Conservation (phyloP, 2,797 vertebrate genomes). For the Antennarius maculatus region DNA sequence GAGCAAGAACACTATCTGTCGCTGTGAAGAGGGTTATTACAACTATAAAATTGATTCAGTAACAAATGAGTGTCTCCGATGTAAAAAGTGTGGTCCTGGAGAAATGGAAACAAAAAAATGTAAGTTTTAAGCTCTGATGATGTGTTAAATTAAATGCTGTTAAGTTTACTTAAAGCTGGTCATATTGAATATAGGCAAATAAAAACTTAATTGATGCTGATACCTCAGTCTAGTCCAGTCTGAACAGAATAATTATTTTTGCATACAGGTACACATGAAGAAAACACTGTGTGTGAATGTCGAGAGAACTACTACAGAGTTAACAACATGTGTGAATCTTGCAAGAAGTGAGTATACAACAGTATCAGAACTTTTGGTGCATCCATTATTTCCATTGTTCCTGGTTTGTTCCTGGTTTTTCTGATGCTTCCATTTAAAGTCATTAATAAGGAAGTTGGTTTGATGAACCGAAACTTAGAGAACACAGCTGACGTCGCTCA, state of each 20-base stretch:
- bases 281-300: slow-evolving; percentile 68
- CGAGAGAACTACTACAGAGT: slow-evolving; percentile 45
- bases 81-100: slow-evolving; percentile 37
- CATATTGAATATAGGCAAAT: background rate
- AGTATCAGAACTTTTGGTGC: background rate
- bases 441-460: slow-evolving; percentile 61
- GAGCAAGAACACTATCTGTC: slow-evolving; percentile 48
- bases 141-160: background rate
- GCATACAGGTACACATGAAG: slow-evolving; percentile 62
- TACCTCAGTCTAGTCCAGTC: no score
- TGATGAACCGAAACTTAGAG: slow-evolving; percentile 66
- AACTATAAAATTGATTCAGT: fast-evolving
- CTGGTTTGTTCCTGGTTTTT: background rate
- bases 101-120: slow-evolving; percentile 45
- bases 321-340: slow-evolving; percentile 52
- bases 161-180: background rate
- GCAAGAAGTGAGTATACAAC: slow-evolving; percentile 68
- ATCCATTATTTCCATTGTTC: slow-evolving; percentile 7
- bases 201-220: no score
- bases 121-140: slow-evolving; percentile 52
- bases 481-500: slow-evolving; percentile 25
- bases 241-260: background rate
- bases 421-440: slow-evolving; percentile 24
- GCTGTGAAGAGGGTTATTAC: slow-evolving; percentile 61
- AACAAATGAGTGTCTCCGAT: slow-evolving; percentile 44